phyloP scores from a whole-genome alignment of 2,888 invertebrate genomes.

The Melanargia galathea region DNA sequence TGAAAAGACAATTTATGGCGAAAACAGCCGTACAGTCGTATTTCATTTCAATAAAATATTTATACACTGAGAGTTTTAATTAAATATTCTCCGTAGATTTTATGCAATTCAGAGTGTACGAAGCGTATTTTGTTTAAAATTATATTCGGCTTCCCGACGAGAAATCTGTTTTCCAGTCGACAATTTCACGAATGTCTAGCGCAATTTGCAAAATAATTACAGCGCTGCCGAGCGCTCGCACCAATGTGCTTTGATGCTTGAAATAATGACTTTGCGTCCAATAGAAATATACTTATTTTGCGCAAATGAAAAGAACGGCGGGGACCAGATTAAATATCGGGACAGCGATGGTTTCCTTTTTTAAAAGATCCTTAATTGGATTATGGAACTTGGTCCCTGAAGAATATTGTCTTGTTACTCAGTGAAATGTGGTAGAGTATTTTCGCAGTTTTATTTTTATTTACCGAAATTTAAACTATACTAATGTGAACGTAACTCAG shows the following conservation, averaged over 20 bases:
- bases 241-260: slow-evolving; percentile 18
- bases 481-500: too few relatives aligned
- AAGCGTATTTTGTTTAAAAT: slow-evolving; percentile 12
- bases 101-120: slow-evolving; percentile 7
- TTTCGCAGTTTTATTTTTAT: too few relatives aligned
- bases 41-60: not conserved
- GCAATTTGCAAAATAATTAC: slow-evolving; percentile 30
- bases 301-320: not conserved
- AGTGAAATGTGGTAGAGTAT: too few relatives aligned
- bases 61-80: not conserved
- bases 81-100: slow-evolving; percentile 1
- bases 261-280: slow-evolving; percentile 24
- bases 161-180: slow-evolving; percentile 24
- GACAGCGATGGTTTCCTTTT: not conserved
- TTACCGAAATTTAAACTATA: too few relatives aligned
- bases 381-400: not conserved
- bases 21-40: not conserved
- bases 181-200: slow-evolving; percentile 24
- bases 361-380: not conserved
- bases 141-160: slow-evolving; percentile 5
- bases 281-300: slow-evolving; percentile 2
- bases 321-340: not conserved
- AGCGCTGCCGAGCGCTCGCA: slow-evolving; percentile 17
- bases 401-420: too few relatives aligned
- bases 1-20: too few relatives aligned